phyloP scores from a whole-genome alignment of 2,113 vertebrate genomes.

The Beaufortia kweichowensis region DNA sequence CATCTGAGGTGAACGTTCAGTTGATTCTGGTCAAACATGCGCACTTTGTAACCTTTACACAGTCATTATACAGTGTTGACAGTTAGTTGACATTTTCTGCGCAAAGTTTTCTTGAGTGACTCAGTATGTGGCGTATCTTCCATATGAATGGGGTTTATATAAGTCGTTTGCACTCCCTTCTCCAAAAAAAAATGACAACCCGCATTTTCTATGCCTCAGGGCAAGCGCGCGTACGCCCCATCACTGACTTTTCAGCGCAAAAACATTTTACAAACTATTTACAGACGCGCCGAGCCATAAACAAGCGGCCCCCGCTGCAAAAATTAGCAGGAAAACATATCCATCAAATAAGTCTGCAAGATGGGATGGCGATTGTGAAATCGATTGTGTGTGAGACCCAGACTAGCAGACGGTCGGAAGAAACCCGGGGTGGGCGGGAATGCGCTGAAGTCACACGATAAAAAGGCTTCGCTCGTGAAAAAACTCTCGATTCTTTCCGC shows the following conservation, averaged over 20 bases:
- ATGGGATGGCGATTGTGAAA: constrained; percentile 35
- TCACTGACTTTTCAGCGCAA: too few species aligned
- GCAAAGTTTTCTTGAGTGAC: not conserved
- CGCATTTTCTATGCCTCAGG: not conserved
- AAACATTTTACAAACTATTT: not conserved
- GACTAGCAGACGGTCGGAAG: not conserved
- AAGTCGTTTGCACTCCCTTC: not conserved
- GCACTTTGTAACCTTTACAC: not conserved
- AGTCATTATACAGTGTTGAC: not conserved
- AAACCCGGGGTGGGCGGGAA: constrained; percentile 50
- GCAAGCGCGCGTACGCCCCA: not conserved
- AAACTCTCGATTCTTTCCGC: constrained; percentile 7
- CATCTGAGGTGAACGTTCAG: not conserved
- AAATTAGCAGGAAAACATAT: constrained; percentile 12
- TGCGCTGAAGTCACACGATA: constrained; percentile 35
- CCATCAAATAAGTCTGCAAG: constrained; percentile 10
- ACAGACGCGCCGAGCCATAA: constrained; percentile 3
- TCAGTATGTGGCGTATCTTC: not conserved
- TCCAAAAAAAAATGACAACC: not conserved
- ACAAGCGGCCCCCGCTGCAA: not conserved
- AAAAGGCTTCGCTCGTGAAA: constrained; percentile 45
- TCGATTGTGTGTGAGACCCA: constrained; percentile 21
- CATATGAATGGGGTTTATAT: too few species aligned
- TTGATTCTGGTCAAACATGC: not conserved
- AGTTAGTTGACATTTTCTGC: too few species aligned